Base-by-base conservation (phyloP, 2,113 vertebrate genomes). In the Propithecus coquereli region DNA sequence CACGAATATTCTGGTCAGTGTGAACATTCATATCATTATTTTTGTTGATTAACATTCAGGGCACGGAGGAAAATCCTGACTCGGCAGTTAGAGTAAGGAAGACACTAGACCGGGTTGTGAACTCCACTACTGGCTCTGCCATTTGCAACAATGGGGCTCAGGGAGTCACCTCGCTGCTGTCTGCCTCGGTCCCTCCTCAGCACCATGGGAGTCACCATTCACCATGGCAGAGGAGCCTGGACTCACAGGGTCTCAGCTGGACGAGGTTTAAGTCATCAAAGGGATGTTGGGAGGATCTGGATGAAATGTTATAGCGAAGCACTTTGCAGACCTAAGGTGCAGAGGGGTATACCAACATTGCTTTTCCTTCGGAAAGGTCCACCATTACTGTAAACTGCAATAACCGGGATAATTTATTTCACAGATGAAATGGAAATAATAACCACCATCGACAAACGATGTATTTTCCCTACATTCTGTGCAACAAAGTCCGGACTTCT, bases 111-210 rank as follows among this genome's bases (percentile, higher is more conserved):
- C 4, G 59, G 63, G 43, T 0, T 20, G 4, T 18, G 66, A 65
- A 47, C 37, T 9, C 8, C 3, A 14, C 2, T 2, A 1, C 3
- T 23, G 11, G 4, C n/a, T 37, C 54, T 45, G 65, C 47, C 70
- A 5, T 2, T 52, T 61, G 16, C 6, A 16, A 50, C 3, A 4
- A 0, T 0, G 6, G 52, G 32, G 1, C 37, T 68, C 8, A 43
- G 40, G 40, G 40, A 43, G 40, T 43, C 40, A 43, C 40, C 5
- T 43, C 40, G 5, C 40, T 43, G 40, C 40, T 43, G 40, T 43
- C 40, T 43, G 40, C 40, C 40, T 43, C 5, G 59, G 34, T 25
- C n/a, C 30, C 32, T 90, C 34, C 70, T n/a, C 13, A 27, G 83
- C 22, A 43, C 13, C 10, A 16, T 0, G 76, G 45, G 34, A 11